These are phyloP conservation scores for Ladona fulva DNA, from an alignment of 1,140 invertebrate species.

Conservation along the genomic window DNA sequence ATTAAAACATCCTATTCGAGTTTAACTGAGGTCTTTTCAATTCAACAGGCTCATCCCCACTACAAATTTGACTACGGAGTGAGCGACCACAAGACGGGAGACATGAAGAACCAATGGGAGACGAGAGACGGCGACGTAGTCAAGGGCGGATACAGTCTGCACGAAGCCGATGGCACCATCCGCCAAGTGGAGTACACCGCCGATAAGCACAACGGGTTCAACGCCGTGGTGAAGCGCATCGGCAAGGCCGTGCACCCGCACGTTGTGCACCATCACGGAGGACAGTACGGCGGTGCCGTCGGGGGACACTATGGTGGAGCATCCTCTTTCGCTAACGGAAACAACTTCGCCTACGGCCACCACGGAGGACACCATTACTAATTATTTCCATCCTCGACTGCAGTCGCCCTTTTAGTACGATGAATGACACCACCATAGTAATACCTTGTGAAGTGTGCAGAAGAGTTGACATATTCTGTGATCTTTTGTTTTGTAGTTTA, in stretches of 20 bases:
- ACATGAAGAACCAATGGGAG: conserved; percentile 24
- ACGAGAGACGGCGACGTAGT: conserved; percentile 24
- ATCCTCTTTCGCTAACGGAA: too few species aligned
- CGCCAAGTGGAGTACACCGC: conserved; percentile 34
- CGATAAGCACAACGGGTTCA: conserved; percentile 49
- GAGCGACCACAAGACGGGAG: conserved; percentile 27
- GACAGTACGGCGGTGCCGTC: too few species aligned
- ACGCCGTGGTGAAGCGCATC: conserved; percentile 51
- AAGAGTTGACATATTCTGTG: too few species aligned
- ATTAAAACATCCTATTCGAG: conserved; percentile 27
- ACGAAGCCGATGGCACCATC: conserved; percentile 42
- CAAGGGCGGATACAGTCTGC: conserved; percentile 28
- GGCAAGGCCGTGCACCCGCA: conserved; percentile 42
- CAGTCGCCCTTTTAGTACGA: too few species aligned
- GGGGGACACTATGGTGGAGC: not conserved
- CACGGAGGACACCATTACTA: too few species aligned
- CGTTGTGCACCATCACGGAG: conserved; percentile 10
- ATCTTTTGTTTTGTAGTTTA: too few species aligned
- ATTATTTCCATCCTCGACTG: too few species aligned
- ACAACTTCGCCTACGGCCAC: too few species aligned
- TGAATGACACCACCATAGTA: too few species aligned
- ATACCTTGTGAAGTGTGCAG: too few species aligned
- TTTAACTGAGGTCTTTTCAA: conserved; percentile 14
- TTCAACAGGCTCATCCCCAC: not conserved
- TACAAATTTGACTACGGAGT: conserved; percentile 16